Evolutionary conservation across 2,113 vertebrate species (phyloP), one percentile per base, ranked within the genome.

Genomic region (Microcebus ravelobensis): DNA sequence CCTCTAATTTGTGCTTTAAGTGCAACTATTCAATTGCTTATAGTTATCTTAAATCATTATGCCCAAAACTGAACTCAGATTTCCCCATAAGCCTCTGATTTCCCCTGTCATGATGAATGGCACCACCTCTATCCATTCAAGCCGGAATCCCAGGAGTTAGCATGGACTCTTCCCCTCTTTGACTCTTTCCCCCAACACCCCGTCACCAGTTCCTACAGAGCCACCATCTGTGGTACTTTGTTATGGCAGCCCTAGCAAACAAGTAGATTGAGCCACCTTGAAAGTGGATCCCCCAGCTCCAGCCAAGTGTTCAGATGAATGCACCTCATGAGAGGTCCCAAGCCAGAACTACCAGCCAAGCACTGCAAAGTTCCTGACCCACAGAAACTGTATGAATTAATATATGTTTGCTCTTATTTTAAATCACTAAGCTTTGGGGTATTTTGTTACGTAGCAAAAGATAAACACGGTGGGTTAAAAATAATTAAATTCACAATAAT

Each of bases 401-500:
- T 25, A 70, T 55, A 55, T 50, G 18, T 52, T 29, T 87, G 39
- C 52, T 65, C 59, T 73, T 52, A 27, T 55, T 52, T 93, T 80
- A 96, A 92, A 29, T 87, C 23, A 45, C 8, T 77, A 67, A 59
- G 8, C 45, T 61, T 84, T n/a, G 39, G 39, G n/a, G 3, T 84
- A 73, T 80, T 80, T 68, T 91, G 39, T 77, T 76, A 94, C 1
- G 8, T 27, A 87, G 42, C 18, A 71, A 63, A 0, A 90, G 73
- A 90, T 61, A 93, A 74, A 90, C 29, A 76, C 12, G 48, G 39
- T 45, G 59, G 57, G 17, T 79, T 82, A 83, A 87, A 86, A 87
- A 57, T 8, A 42, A 68, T 70, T 70, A 83, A 79, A 50, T 45
- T 50, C 67, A 20, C 34, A 82, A 87, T 42, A 48, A 42, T 71